These are phyloP conservation scores for Heterotis niloticus DNA, from an alignment of 2,113 vertebrate species.

Conservation along the genomic window DNA sequence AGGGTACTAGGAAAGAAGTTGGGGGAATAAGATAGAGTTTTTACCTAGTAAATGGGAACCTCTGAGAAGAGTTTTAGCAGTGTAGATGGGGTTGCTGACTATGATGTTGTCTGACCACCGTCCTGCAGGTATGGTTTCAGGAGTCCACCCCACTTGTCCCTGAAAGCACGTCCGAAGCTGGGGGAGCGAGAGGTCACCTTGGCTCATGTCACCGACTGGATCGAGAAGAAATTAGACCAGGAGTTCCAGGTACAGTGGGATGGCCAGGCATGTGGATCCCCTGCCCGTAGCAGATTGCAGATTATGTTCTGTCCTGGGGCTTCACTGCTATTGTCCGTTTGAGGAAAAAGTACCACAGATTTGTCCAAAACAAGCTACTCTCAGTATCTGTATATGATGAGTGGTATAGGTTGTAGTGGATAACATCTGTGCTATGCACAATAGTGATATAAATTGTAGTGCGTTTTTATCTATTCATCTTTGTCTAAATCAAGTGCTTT, in stretches of 20 bases:
- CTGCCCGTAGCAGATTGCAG: too few relatives aligned
- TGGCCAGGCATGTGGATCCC: not conserved
- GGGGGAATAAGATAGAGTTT: too few relatives aligned
- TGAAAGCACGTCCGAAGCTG: slow-evolving; percentile 95
- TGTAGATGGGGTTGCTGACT: too few relatives aligned
- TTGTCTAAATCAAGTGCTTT: not conserved
- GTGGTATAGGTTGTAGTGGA: not conserved
- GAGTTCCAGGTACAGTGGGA: slow-evolving; percentile 84
- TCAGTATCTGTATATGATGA: not conserved
- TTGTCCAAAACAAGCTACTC: too few relatives aligned
- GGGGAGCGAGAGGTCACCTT: slow-evolving; percentile 95
- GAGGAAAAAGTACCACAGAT: too few relatives aligned
- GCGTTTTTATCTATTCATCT: not conserved
- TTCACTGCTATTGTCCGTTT: too few relatives aligned
- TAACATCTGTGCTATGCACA: not conserved
- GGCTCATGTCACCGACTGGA: slow-evolving; percentile 95
- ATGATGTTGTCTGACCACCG: too few relatives aligned
- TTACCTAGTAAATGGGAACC: too few relatives aligned
- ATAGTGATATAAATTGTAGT: not conserved
- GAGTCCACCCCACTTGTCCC: slow-evolving; percentile 84
- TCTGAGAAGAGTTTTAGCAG: too few relatives aligned
- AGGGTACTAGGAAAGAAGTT: too few relatives aligned
- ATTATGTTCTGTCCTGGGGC: too few relatives aligned
- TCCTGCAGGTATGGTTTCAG: slow-evolving; percentile 86
- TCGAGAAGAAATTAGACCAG: slow-evolving; percentile 94